Evolutionary conservation across 2,888 invertebrate species (phyloP), one percentile per base, ranked within the genome.

Genomic region (Schrankia costaestrigalis): DNA sequence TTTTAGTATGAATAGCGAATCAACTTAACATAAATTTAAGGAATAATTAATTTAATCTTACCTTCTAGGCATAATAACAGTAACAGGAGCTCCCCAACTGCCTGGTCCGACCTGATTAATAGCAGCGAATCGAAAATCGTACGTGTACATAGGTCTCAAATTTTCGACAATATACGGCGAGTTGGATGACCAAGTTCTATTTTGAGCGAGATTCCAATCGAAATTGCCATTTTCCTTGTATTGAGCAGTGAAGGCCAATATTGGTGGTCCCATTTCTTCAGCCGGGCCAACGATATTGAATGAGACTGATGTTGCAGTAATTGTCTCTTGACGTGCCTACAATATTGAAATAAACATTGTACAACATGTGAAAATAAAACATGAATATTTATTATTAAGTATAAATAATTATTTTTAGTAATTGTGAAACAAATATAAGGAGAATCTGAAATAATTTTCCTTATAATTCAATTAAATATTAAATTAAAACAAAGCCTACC

Each of bases 81-180:
- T 85, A 24, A 90, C 74, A 21, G 90, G 85, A 11, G 91, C 89
- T 12, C 92, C 91, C 93, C 93, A 97, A 8, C 90, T 89, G 5
- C 96, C 95, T 10, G 91, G 78, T 0, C 97, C 97, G 0, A 96
- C 96, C 59, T 93, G 93, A 78, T 96, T 97, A 35, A 91, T 89
- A 1, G 96, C 96, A 8, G 95, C 93, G 73, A 97, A 97, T 47
- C 95, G 90, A 69, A 97, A 95, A 63, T 91, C 90, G 75, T 97
- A 97, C 0, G 90, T 88, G 29, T 91, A 92, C 84, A 93, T 92
- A 0, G 97, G 96, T 34, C 89, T 89, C 38, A 97, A 81, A 48
- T 92, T 90, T 71, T 96, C 96, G 21, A 97, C 86, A 41, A 94
- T 93, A 72, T 96, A 96, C 0, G 93, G 91, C 1, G 94, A 93